These are phyloP conservation scores for Erebia ligea DNA, from an alignment of 2,888 invertebrate genomes.

Conservation along the genomic window DNA sequence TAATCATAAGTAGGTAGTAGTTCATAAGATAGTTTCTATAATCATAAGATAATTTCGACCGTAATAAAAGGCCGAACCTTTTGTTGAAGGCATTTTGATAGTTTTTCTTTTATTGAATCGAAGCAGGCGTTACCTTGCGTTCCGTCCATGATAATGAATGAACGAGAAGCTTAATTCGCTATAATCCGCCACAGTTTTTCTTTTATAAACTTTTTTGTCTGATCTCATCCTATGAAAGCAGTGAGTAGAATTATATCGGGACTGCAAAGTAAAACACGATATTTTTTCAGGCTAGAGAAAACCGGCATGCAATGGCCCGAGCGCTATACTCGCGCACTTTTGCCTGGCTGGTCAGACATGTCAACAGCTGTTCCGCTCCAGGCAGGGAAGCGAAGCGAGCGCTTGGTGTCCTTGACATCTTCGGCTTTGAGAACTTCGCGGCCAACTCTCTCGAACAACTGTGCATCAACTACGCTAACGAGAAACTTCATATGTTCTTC, in stretches of 20 bases:
- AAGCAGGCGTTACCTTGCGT: too few relatives aligned
- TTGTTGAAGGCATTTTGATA: not conserved
- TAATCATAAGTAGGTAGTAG: too few relatives aligned
- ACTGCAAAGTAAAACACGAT: not conserved
- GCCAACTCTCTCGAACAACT: slow-evolving; percentile 96
- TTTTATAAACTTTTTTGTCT: not conserved
- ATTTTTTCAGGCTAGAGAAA: slow-evolving; percentile 89
- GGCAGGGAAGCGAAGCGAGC: slow-evolving; percentile 90
- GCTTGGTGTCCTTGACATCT: slow-evolving; percentile 95
- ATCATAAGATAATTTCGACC: too few relatives aligned
- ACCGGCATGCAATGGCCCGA: slow-evolving; percentile 96
- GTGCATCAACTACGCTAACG: slow-evolving; percentile 97
- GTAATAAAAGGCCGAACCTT: too few relatives aligned
- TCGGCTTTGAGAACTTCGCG: slow-evolving; percentile 96
- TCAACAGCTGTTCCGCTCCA: slow-evolving; percentile 95
- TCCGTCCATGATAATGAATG: too few relatives aligned
- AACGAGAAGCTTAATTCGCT: too few relatives aligned
- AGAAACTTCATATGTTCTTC: slow-evolving; percentile 97
- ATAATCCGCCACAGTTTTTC: too few relatives aligned
- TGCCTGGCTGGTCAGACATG: slow-evolving; percentile 96
- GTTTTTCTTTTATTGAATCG: too few relatives aligned
- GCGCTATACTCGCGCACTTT: slow-evolving; percentile 95
- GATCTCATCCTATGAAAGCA: not conserved
- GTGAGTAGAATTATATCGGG: not conserved
- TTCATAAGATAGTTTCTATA: too few relatives aligned